Percentiles rank a stretch among this genome's conserved stretches.
phyloP scores from a whole-genome alignment of 2,888 invertebrate species.

The Zygaena filipendulae region DNA sequence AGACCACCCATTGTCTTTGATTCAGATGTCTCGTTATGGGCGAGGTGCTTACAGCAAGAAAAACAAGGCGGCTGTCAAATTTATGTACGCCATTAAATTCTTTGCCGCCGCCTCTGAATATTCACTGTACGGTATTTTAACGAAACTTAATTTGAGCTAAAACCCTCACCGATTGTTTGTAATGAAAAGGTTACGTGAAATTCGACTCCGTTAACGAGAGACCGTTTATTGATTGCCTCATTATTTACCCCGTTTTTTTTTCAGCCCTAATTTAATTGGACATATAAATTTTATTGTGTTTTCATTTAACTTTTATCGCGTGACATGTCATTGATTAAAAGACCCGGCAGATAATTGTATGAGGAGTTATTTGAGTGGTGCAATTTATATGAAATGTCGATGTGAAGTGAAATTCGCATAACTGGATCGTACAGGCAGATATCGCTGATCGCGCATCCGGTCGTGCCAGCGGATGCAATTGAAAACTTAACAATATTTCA shows the following conservation, averaged over 20 bases:
- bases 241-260: constrained; percentile 33
- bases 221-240: constrained; percentile 38
- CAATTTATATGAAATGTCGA: constrained; percentile 33
- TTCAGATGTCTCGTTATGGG: constrained; percentile 48
- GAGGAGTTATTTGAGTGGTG: constrained; percentile 30
- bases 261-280: constrained; percentile 50
- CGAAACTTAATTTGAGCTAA: constrained; percentile 46
- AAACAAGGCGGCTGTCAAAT: constrained; percentile 41
- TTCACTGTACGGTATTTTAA: constrained; percentile 41
- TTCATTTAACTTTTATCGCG: constrained; percentile 24
- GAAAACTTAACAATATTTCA: constrained; percentile 49
- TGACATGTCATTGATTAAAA: constrained; percentile 24
- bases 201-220: constrained; percentile 23
- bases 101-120: constrained; percentile 27
- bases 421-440: constrained; percentile 33
- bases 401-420: constrained; percentile 41
- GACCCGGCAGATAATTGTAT: constrained; percentile 23
- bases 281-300: constrained; percentile 35
- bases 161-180: constrained; percentile 35
- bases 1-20: constrained; percentile 49
- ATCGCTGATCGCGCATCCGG: constrained; percentile 49
- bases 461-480: constrained; percentile 41
- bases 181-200: constrained; percentile 26
- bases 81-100: constrained; percentile 46
- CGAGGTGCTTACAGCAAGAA: constrained; percentile 23